Conservation (phyloP, 2,113 vertebrate genomes). For the Sprattus sprattus region DNA sequence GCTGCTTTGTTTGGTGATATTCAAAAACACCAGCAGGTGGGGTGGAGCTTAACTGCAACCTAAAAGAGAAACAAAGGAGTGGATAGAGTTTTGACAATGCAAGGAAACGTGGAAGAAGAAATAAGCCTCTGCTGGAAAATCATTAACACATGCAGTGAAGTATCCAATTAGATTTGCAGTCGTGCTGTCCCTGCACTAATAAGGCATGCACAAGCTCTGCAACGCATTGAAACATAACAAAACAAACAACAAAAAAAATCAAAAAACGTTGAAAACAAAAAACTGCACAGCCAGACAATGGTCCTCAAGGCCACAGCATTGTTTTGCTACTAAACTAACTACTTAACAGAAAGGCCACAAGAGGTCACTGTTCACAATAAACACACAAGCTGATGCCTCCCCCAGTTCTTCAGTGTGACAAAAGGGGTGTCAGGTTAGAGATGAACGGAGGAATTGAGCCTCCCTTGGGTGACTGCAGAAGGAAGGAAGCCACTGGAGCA, state of each 20-base stretch:
- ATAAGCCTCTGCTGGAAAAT: not conserved
- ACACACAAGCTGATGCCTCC: not conserved
- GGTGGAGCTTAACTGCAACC: not conserved
- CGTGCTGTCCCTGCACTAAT: not conserved
- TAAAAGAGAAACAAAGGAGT: not conserved
- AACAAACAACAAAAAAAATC: no score
- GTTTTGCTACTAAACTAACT: not conserved
- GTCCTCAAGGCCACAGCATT: no score
- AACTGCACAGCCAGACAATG: no score
- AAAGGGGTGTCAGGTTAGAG: not conserved
- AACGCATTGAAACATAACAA: not conserved
- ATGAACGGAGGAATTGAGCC: not conserved
- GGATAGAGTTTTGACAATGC: not conserved
- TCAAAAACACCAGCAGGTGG: not conserved
- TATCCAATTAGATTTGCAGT: not conserved
- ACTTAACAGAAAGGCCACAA: not conserved
- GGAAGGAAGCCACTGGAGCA: not conserved
- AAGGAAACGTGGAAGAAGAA: not conserved
- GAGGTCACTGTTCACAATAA: constrained; percentile 11
- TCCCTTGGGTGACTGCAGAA: not conserved
- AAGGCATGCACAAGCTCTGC: not conserved
- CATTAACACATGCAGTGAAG: not conserved
- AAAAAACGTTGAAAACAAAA: no score
- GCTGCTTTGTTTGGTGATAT: not conserved
- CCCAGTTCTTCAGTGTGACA: not conserved